Evolutionary conservation across 2,888 invertebrate species (phyloP).

Genomic region (Geotrupes spiniger): DNA sequence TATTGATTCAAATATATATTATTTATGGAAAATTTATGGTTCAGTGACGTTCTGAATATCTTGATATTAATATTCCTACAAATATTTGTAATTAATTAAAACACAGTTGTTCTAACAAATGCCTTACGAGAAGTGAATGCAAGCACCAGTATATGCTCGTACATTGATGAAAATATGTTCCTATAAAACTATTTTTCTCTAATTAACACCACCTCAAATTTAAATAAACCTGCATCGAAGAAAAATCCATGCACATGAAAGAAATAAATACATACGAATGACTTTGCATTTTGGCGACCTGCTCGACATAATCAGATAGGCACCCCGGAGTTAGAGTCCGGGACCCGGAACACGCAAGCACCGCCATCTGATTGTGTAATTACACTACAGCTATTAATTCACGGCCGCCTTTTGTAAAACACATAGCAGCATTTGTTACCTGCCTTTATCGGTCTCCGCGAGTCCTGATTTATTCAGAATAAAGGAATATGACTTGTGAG

Average conservation of each 20-base stretch:
- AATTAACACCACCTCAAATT: too few species aligned
- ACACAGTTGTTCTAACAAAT: too few species aligned
- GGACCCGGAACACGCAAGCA: slow-evolving; percentile 35
- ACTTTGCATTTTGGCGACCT: slow-evolving; percentile 27
- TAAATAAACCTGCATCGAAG: too few species aligned
- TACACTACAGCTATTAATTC: slow-evolving; percentile 37
- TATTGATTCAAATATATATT: too few species aligned
- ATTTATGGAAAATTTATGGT: too few species aligned
- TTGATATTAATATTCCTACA: too few species aligned
- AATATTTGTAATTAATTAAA: too few species aligned
- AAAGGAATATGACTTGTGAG: slow-evolving; percentile 28
- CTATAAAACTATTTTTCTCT: too few species aligned
- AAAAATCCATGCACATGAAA: background rate
- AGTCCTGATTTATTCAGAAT: slow-evolving; percentile 28
- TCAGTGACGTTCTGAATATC: too few species aligned
- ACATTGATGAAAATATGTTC: too few species aligned
- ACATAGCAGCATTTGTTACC: slow-evolving; percentile 24
- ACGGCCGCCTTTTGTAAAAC: slow-evolving; percentile 32
- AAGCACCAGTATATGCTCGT: too few species aligned
- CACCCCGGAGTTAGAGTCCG: slow-evolving; percentile 33
- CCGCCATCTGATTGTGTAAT: slow-evolving; percentile 39
- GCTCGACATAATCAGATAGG: slow-evolving; percentile 34
- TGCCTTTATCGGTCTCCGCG: slow-evolving; percentile 26
- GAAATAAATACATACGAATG: slow-evolving; percentile 20
- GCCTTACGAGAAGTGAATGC: too few species aligned